Conservation (phyloP, 2,113 vertebrate species). For the Psilopsiagon aymara region DNA sequence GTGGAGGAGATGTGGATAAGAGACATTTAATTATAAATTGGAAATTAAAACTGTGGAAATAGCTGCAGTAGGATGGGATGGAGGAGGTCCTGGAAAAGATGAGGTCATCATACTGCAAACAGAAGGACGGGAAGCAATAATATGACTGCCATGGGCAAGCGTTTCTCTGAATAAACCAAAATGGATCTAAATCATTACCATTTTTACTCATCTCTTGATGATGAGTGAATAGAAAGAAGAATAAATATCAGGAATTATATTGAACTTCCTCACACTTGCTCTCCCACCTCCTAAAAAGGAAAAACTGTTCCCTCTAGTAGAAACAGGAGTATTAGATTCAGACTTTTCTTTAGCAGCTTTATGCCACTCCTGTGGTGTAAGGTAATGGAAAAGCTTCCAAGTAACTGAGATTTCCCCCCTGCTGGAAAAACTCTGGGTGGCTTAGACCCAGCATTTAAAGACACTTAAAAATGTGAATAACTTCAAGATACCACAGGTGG, state of each 20-base stretch:
- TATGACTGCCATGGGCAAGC: neutral
- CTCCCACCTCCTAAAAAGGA: neutral
- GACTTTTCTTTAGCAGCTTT: neutral
- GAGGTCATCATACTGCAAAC: neutral
- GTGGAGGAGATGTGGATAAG: neutral
- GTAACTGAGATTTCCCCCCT: neutral
- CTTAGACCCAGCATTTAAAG: constrained; percentile 9
- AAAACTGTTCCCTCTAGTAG: neutral
- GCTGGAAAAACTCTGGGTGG: neutral
- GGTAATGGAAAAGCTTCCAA: constrained; percentile 11
- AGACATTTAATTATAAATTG: neutral
- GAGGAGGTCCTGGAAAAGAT: neutral
- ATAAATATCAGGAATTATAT: neutral
- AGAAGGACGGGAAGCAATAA: constrained; percentile 29
- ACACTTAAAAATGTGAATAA: constrained; percentile 18
- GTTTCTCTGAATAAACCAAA: constrained; percentile 55
- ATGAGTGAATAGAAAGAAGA: neutral
- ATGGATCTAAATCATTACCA: neutral
- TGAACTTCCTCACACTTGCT: fast-evolving
- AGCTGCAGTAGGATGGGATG: constrained; percentile 1
- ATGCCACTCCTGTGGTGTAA: neutral
- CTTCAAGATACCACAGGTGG: neutral
- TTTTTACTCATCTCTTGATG: neutral
- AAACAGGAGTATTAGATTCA: neutral
- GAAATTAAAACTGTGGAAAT: constrained; percentile 4